These are phyloP conservation scores for Rhodinocichla rosea DNA, from an alignment of 2,113 vertebrate genomes.

Conservation along the genomic window DNA sequence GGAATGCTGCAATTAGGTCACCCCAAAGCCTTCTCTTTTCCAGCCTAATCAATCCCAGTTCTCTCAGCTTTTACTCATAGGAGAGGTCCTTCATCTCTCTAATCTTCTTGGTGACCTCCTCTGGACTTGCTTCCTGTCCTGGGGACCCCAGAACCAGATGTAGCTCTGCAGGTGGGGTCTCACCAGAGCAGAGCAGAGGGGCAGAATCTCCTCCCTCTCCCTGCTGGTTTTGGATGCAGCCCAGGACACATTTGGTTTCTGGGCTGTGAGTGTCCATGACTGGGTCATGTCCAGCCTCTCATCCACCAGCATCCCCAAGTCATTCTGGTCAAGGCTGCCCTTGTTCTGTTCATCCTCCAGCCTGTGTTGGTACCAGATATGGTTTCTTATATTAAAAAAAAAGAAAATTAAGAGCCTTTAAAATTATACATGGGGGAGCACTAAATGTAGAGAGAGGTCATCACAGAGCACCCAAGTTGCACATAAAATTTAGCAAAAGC, in stretches of 20 bases:
- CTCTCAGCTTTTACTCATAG: not conserved
- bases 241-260: not conserved
- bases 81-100: not conserved
- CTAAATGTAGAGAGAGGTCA: not conserved
- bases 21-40: not conserved
- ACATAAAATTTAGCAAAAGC: not conserved
- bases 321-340: not conserved
- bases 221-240: not conserved
- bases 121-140: rapidly evolving
- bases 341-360: rapidly evolving
- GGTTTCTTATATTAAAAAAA: not conserved
- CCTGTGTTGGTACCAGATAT: not conserved
- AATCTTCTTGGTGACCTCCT: not conserved
- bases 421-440: not conserved
- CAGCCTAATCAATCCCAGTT: not conserved
- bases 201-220: not conserved
- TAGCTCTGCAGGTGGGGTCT: not conserved
- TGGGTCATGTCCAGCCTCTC: not conserved
- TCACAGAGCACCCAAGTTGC: not conserved
- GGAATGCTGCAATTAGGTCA: not conserved
- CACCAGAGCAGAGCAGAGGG: not conserved
- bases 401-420: not conserved
- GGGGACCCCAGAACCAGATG: rapidly evolving
- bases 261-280: rapidly evolving
- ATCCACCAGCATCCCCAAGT: not conserved